A percentile compares a stretch with the other conserved stretches of the same genome.
These are phyloP conservation scores for Tapirus terrestris DNA, from an alignment of 2,113 vertebrate species.

Conservation along the genomic window DNA sequence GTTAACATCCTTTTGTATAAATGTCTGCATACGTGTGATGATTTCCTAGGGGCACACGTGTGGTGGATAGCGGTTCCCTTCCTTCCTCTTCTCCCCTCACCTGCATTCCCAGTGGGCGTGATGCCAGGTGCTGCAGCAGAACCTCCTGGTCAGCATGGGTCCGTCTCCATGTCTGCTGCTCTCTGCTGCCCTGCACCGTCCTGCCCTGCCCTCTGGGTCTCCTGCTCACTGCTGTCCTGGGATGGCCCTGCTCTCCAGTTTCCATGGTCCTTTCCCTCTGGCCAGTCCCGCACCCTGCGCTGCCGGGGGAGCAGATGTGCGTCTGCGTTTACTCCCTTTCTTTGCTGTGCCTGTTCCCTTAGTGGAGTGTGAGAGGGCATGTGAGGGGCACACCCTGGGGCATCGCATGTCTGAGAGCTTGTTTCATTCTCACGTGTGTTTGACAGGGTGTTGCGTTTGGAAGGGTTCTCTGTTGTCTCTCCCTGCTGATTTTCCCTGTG, in stretches of 20 bases:
- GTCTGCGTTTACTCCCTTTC: no score
- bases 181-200: no score
- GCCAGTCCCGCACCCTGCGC: no score
- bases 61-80: no score
- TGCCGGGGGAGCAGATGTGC: not conserved
- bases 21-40: not conserved
- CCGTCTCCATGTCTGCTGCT: no score
- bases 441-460: rapidly evolving
- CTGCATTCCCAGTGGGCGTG: not conserved
- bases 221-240: not conserved
- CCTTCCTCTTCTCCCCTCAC: no score
- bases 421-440: rapidly evolving
- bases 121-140: not conserved
- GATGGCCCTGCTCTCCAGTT: not conserved
- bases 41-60: not conserved
- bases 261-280: not conserved
- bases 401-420: not conserved
- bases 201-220: not conserved
- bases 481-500: not conserved
- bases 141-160: no score
- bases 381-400: no score
- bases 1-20: not conserved
- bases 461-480: not conserved
- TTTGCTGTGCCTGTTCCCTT: not conserved
- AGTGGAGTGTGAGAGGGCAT: not conserved